phyloP scores from a whole-genome alignment of 2,113 vertebrate species.

The Sander vitreus region DNA sequence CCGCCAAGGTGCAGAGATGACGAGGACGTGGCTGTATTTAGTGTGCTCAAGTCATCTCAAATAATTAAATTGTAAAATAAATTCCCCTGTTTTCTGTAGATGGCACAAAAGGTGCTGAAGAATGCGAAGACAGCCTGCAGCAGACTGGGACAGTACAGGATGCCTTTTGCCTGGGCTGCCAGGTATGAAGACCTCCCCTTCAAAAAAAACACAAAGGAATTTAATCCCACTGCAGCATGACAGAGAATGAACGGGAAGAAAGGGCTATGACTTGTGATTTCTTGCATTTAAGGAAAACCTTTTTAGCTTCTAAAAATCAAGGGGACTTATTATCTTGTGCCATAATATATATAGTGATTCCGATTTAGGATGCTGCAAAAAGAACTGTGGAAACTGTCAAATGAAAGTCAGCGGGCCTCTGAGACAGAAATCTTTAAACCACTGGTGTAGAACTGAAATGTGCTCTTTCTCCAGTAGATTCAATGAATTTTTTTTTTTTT shows the following conservation, averaged over 20 bases:
- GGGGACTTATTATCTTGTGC: background rate
- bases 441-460: slow-evolving; percentile 19
- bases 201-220: background rate
- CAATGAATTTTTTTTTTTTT: background rate
- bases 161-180: slow-evolving; percentile 98
- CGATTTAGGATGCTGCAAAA: background rate
- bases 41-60: background rate
- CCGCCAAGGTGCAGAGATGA: slow-evolving; percentile 89
- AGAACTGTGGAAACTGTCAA: slow-evolving; percentile 17
- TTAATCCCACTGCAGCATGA: background rate
- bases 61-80: background rate
- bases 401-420: background rate
- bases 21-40: background rate
- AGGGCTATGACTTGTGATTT: background rate
- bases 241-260: background rate
- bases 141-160: slow-evolving; percentile 93
- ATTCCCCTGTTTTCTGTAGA: slow-evolving; percentile 76
- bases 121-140: slow-evolving; percentile 96
- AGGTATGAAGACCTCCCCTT: slow-evolving; percentile 81
- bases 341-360: background rate
- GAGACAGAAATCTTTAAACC: background rate
- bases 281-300: background rate
- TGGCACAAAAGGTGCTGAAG: slow-evolving; percentile 96
- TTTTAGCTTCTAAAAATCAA: background rate
- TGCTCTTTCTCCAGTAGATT: background rate